These are phyloP conservation scores for Thermophis baileyi DNA, from an alignment of 2,113 vertebrate genomes.

Conservation along the genomic window DNA sequence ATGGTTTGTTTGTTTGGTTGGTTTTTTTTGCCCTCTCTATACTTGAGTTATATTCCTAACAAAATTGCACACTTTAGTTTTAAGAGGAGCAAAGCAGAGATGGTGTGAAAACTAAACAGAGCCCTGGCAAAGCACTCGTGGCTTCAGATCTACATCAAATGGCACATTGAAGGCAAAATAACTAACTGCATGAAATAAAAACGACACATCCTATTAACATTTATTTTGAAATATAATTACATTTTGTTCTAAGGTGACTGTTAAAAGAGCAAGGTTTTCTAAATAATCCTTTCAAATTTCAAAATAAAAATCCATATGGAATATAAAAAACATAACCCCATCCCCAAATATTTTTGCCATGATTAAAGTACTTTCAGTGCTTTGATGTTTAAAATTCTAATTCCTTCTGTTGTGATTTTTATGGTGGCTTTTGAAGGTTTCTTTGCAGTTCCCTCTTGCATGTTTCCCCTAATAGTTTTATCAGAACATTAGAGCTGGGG, in stretches of 20 bases:
- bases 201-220: conserved; percentile 40
- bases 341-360: conserved; percentile 18
- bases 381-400: conserved; percentile 63
- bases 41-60: conserved; percentile 40
- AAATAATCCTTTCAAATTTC: not conserved
- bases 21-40: not conserved
- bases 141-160: conserved; percentile 35
- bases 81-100: conserved; percentile 42
- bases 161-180: conserved; percentile 17
- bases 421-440: conserved; percentile 58
- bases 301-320: not conserved
- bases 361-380: conserved; percentile 45
- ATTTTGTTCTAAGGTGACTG: conserved; percentile 39
- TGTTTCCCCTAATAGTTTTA: conserved; percentile 58
- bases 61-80: conserved; percentile 51
- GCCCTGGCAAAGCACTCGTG: conserved; percentile 19
- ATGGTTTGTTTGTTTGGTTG: not conserved
- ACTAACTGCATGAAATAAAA: conserved; percentile 45
- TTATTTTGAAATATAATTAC: conserved; percentile 43
- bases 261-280: conserved; percentile 40
- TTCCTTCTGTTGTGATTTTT: conserved; percentile 64
- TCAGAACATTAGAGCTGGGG: conserved; percentile 33
- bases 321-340: conserved; percentile 6
- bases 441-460: conserved; percentile 49
- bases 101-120: not conserved